Percentiles rank a stretch among this genome's conserved stretches.
phyloP scores from a whole-genome alignment of 2,113 vertebrate genomes.

The Chamaea fasciata region DNA sequence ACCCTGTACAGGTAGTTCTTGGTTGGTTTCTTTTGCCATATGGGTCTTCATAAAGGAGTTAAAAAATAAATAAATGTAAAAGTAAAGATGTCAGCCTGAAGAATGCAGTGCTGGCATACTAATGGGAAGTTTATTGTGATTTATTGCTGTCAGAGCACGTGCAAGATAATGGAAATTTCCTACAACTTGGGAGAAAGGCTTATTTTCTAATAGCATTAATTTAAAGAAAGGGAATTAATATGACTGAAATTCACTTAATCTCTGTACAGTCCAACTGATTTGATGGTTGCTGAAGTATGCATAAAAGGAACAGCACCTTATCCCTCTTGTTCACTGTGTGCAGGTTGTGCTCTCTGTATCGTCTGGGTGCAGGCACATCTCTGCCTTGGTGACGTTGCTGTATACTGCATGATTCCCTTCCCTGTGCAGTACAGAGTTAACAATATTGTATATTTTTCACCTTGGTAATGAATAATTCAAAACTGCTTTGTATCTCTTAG shows the following conservation, averaged over 20 bases:
- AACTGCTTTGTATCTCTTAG: background rate
- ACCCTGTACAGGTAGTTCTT: background rate
- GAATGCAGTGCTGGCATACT: background rate
- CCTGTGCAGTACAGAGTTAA: background rate
- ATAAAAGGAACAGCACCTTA: background rate
- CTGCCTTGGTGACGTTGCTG: background rate
- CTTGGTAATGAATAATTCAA: background rate
- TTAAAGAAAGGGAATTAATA: background rate
- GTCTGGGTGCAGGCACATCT: background rate
- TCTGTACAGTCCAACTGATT: background rate
- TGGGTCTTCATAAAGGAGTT: constrained; percentile 7
- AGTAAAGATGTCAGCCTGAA: constrained; percentile 17
- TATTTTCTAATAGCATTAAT: background rate
- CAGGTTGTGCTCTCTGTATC: background rate
- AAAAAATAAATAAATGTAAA: background rate
- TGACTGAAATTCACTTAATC: background rate
- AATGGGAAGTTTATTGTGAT: constrained; percentile 14
- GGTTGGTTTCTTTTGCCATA: background rate
- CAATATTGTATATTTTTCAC: background rate
- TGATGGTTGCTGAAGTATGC: background rate
- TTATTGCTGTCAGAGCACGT: background rate
- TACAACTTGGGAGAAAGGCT: background rate
- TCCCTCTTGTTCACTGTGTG: rapidly evolving
- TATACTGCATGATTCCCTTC: background rate
- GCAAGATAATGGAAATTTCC: constrained; percentile 16